Conservation (phyloP, 2,797 vertebrate species). For the Myioborus melanocephalus region DNA sequence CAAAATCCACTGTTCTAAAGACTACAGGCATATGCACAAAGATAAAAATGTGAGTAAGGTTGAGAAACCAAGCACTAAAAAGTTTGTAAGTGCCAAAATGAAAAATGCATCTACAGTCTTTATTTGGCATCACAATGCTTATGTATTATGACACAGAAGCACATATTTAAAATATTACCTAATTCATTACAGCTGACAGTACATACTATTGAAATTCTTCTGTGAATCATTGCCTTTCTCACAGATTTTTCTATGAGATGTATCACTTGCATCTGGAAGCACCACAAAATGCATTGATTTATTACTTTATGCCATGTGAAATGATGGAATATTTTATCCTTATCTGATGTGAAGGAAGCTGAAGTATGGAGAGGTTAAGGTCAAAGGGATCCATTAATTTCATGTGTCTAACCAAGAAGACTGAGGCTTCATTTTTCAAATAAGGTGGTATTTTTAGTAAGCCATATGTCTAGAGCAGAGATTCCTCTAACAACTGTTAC, state of each 20-base stretch:
- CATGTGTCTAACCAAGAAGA: background rate
- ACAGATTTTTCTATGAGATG: background rate
- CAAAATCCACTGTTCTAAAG: background rate
- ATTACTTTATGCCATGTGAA: background rate
- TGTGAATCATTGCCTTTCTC: conserved; percentile 16
- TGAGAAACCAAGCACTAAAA: background rate
- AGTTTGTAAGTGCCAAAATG: background rate
- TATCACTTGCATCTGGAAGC: background rate
- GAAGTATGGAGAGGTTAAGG: background rate
- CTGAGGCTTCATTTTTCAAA: conserved; percentile 7
- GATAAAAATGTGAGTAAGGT: background rate
- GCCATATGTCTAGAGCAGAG: background rate
- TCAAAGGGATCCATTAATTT: conserved; percentile 23
- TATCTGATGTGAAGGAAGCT: background rate
- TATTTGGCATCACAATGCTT: background rate
- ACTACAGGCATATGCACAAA: background rate
- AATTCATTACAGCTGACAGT: background rate
- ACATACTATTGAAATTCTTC: background rate
- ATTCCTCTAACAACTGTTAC: background rate
- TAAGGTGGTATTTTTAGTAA: conserved; percentile 23
- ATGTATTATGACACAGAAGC: background rate
- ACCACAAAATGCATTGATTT: background rate
- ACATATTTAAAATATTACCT: background rate
- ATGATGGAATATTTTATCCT: background rate
- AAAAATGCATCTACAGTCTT: background rate